These are phyloP conservation scores for Papilio xuthus DNA, from an alignment of 1,140 invertebrate species.

Conservation along the genomic window DNA sequence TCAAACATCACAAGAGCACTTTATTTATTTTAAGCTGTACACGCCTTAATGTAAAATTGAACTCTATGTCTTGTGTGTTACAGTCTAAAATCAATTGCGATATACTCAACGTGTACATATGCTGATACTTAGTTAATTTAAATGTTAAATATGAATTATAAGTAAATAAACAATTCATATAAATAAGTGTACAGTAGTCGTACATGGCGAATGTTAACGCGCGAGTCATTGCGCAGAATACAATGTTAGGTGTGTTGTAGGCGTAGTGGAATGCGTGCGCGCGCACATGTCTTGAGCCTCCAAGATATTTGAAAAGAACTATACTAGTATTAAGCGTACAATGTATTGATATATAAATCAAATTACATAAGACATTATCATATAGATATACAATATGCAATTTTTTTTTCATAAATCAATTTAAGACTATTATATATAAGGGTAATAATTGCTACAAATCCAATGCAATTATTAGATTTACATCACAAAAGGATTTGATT, in stretches of 20 bases:
- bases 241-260: neutral
- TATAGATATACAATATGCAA: neutral
- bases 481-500: conserved; percentile 17
- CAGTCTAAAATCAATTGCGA: neutral
- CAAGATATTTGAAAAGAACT: neutral
- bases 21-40: neutral
- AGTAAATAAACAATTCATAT: neutral
- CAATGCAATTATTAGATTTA: conserved; percentile 14
- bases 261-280: too few species aligned
- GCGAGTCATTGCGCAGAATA: too few species aligned
- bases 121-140: neutral
- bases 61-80: neutral
- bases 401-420: neutral
- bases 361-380: neutral
- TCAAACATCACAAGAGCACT: neutral
- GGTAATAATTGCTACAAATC: neutral
- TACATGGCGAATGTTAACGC: too few species aligned
- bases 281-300: too few species aligned
- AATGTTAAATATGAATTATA: neutral
- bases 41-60: neutral
- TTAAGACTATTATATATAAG: neutral
- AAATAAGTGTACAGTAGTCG: neutral
- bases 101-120: conserved; percentile 16
- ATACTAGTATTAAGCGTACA: neutral
- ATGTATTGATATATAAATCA: neutral